These are phyloP conservation scores for Lordiphosa andalusiaca DNA, from an alignment of 2,888 invertebrate species.

Conservation along the genomic window DNA sequence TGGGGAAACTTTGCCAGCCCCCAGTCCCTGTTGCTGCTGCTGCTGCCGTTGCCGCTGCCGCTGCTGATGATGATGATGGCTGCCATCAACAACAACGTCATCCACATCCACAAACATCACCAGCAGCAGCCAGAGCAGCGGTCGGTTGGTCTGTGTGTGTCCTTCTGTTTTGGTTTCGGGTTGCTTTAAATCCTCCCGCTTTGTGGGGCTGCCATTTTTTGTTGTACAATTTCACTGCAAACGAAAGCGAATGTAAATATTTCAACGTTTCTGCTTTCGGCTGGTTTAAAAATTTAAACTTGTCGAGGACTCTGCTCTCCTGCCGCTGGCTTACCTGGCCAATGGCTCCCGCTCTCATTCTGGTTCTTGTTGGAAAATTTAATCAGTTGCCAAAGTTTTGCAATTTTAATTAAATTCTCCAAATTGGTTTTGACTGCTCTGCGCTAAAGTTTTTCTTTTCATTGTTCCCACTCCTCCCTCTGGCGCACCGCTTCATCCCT, in stretches of 20 bases:
- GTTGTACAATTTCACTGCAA: slow-evolving; percentile 49
- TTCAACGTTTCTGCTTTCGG: slow-evolving; percentile 52
- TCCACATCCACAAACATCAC: slow-evolving; percentile 49
- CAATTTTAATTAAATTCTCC: slow-evolving; percentile 79
- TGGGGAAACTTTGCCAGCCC: slow-evolving; percentile 75
- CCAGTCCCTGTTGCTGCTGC: slow-evolving; percentile 20
- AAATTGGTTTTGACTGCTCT: slow-evolving; percentile 77
- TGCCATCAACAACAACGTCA: slow-evolving; percentile 64
- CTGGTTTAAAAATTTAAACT: slow-evolving; percentile 70
- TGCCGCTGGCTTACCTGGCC: slow-evolving; percentile 46
- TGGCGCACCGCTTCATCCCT: slow-evolving; percentile 23
- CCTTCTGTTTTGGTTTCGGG: slow-evolving; percentile 42
- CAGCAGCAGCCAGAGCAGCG: slow-evolving; percentile 27
- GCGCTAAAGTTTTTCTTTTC: slow-evolving; percentile 70
- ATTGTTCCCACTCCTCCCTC: slow-evolving; percentile 35
- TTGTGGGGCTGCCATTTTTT: slow-evolving; percentile 51
- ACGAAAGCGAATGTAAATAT: slow-evolving; percentile 74
- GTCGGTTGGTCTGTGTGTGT: slow-evolving; percentile 39
- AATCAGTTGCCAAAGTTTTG: slow-evolving; percentile 78
- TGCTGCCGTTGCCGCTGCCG: slow-evolving; percentile 18
- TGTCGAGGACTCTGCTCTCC: slow-evolving; percentile 46
- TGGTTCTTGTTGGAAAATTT: slow-evolving; percentile 65
- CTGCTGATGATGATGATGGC: slow-evolving; percentile 52
- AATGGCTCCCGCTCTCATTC: slow-evolving; percentile 18
- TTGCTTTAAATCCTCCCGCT: slow-evolving; percentile 54